Conservation (phyloP, 30 jellyfish, hydroid and myxozoan genomes). For the Aurelia coerulea region DNA sequence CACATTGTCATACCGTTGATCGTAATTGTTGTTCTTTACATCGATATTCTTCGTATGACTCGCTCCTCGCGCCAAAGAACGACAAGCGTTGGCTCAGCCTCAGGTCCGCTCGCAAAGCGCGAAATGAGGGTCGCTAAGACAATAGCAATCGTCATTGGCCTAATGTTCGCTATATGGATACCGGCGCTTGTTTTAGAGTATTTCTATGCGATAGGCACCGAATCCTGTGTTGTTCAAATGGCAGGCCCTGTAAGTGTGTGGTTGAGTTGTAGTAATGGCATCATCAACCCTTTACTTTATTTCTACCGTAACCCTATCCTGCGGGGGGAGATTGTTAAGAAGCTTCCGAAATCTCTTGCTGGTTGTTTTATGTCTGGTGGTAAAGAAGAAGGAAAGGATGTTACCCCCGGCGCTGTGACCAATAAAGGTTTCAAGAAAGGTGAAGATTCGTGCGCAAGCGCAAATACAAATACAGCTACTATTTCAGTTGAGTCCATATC, state of each 20-base stretch:
- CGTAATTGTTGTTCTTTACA: slow-evolving; percentile 30
- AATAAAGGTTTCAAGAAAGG: too few relatives aligned
- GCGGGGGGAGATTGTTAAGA: slow-evolving; percentile 60
- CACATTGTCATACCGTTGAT: slow-evolving; percentile 66
- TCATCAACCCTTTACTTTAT: slow-evolving; percentile 67
- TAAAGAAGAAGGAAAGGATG: too few relatives aligned
- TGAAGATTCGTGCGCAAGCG: too few relatives aligned
- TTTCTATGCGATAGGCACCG: slow-evolving; percentile 67
- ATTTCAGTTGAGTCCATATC: too few relatives aligned
- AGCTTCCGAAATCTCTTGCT: slow-evolving; percentile 13
- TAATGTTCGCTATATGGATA: slow-evolving; percentile 65
- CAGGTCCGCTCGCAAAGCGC: slow-evolving; percentile 38
- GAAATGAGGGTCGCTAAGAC: slow-evolving; percentile 72
- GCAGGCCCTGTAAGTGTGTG: slow-evolving; percentile 83
- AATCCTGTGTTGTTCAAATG: slow-evolving; percentile 66
- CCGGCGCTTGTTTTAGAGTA: slow-evolving; percentile 72
- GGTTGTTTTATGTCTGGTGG: not conserved
- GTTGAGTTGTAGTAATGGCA: slow-evolving; percentile 70
- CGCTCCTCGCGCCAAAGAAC: slow-evolving; percentile 27
- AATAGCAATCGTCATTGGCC: slow-evolving; percentile 57
- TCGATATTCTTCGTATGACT: slow-evolving; percentile 38
- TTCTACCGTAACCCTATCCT: slow-evolving; percentile 54
- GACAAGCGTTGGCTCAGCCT: slow-evolving; percentile 14
- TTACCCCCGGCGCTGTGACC: too few relatives aligned
- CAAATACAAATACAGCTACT: too few relatives aligned